Evolutionary conservation across 2,797 vertebrate species (phyloP).

Genomic region (Adelosebastes latens): DNA sequence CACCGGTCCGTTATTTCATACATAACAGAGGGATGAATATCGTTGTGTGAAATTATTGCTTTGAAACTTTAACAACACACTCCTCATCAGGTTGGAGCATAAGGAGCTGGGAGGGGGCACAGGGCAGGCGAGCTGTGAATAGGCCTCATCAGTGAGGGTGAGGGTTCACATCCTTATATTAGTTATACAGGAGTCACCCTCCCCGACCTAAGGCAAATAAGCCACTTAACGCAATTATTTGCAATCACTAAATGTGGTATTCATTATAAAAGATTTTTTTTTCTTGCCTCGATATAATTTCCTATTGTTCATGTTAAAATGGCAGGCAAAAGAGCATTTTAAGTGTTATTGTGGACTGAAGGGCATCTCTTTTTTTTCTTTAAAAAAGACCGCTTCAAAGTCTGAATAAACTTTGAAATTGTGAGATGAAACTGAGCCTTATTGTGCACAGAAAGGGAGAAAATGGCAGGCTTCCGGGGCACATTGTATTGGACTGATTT

Average conservation of each 20-base stretch:
- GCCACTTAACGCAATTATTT: conserved; percentile 95
- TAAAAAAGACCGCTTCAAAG: conserved; percentile 73
- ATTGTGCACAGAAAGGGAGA: conserved; percentile 76
- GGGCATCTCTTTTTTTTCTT: conserved; percentile 50
- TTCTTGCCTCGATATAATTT: conserved; percentile 85
- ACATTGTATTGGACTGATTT: conserved; percentile 79
- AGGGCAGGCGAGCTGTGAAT: conserved; percentile 94
- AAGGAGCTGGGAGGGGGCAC: conserved; percentile 84
- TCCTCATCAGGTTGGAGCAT: conserved; percentile 88
- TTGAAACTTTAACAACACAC: conserved; percentile 87
- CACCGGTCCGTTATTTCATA: conserved; percentile 16
- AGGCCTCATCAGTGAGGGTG: conserved; percentile 96
- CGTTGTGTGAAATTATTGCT: conserved; percentile 70
- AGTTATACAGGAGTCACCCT: conserved; percentile 92
- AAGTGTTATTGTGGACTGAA: conserved; percentile 79
- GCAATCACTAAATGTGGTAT: conserved; percentile 98
- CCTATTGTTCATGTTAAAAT: conserved; percentile 89
- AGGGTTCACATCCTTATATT: conserved; percentile 93
- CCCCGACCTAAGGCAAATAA: conserved; percentile 90
- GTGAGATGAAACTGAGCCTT: conserved; percentile 72
- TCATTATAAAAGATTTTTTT: conserved; percentile 89
- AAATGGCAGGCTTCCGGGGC: conserved; percentile 69
- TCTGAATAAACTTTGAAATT: conserved; percentile 84
- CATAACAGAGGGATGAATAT: conserved; percentile 63
- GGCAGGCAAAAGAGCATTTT: conserved; percentile 78